These are phyloP conservation scores for Gallinago nigripennis DNA, from an alignment of 2,797 vertebrate species.

Conservation along the genomic window DNA sequence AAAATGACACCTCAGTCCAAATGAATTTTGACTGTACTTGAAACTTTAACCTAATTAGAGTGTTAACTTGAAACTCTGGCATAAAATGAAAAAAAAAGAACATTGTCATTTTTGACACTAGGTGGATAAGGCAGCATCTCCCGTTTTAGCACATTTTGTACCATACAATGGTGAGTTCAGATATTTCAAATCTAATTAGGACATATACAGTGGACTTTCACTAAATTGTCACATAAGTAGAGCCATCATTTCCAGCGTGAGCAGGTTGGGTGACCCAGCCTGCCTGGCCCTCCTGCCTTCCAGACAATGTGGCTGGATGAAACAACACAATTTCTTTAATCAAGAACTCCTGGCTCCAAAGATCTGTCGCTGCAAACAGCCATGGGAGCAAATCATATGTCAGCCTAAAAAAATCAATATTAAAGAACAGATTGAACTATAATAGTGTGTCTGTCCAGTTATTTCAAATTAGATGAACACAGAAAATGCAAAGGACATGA, in stretches of 20 bases:
- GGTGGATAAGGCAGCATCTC: not conserved
- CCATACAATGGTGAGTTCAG: not conserved
- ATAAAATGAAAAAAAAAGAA: not conserved
- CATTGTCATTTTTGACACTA: not conserved
- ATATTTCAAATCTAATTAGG: not conserved
- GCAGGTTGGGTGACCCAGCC: not conserved
- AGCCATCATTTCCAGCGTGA: not conserved
- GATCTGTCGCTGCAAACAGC: not conserved
- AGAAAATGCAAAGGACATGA: not conserved
- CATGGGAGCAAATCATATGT: not conserved
- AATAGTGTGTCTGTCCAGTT: not conserved
- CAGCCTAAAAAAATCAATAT: conserved; percentile 17
- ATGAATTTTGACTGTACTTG: not conserved
- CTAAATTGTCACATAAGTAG: not conserved
- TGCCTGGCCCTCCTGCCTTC: not conserved
- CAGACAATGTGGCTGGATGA: not conserved
- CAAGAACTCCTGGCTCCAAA: not conserved
- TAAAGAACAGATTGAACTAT: conserved; percentile 24
- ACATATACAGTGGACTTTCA: not conserved
- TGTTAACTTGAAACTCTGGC: not conserved
- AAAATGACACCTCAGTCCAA: not conserved
- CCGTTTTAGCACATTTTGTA: not conserved
- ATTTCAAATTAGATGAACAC: conserved; percentile 29
- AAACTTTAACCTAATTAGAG: not conserved
- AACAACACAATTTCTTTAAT: not conserved